Evolutionary conservation across 1,140 invertebrate species (phyloP), one percentile per base, ranked within the genome.

Genomic region (Helicoverpa zea): DNA sequence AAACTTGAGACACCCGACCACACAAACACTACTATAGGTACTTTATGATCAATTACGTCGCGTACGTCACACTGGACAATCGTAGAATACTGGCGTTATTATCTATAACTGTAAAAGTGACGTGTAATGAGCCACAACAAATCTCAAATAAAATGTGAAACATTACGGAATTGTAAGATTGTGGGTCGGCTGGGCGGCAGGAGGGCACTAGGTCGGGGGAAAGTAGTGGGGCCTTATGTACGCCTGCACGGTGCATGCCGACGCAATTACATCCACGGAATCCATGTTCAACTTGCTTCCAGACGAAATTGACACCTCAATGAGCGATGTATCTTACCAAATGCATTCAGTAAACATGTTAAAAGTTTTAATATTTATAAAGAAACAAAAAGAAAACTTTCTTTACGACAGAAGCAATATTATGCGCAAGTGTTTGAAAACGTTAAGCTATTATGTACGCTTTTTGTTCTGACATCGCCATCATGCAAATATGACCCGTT

Each of bases 191-290:
- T 82, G 78, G 78, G 85, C 63, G 80, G 76, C 86, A 88, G 90
- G 90, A 92, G 93, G 93, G 90, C 92, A 94, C 91, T 94, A 89
- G 93, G 93, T 93, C 93, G 92, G 89, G 92, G 92, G 92, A 94
- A 94, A 94, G 92, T 93, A 92, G 87, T 91, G 91, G 90, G 83
- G 91, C 88, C 86, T 89, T 86, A 84, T 87, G 86, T 84, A 82
- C 86, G 82, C 85, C 86, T 88, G 90, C 87, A 87, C 89, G 81
- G 90, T 90, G 92, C 91, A 93, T 91, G 87, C 91, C 88, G 87
- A 90, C 88, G 89, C 92, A 92, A 92, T 92, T 90, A 92, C 89
- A 91, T 84, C 54, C 76, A 70, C 54, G 61, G 76, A 79, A 79
- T 70, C 51, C 76, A 79, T 79, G 76, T 43, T 79, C 66, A 70